Evolutionary conservation across 1,140 invertebrate genomes (phyloP).

Genomic region (Neodiprion lecontei): DNA sequence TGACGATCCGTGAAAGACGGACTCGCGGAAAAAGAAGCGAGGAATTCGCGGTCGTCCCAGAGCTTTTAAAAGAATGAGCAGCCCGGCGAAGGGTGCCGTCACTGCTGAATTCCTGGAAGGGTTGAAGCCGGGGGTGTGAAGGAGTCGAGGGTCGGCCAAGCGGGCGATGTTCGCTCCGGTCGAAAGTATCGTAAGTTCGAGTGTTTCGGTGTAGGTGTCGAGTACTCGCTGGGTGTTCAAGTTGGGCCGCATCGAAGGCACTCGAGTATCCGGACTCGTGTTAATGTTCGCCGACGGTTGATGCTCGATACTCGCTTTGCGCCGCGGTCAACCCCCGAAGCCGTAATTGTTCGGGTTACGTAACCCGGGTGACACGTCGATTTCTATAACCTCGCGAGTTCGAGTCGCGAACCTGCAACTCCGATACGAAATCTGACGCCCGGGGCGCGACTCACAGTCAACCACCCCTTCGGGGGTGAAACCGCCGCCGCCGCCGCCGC

Average conservation of each 20-base stretch:
- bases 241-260: not conserved
- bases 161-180: no score
- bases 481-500: not conserved
- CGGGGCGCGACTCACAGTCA: not conserved
- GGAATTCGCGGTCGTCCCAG: not conserved
- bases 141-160: no score
- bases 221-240: not conserved
- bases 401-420: no score
- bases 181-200: not conserved
- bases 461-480: not conserved
- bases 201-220: not conserved
- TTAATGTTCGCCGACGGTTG: not conserved
- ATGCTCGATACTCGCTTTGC: not conserved
- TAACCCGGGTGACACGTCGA: not conserved
- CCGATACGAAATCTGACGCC: no score
- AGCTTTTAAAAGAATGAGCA: constrained; percentile 3
- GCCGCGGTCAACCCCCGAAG: not conserved
- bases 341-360: not conserved
- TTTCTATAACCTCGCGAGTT: not conserved
- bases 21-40: no score
- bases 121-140: not conserved
- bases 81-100: not conserved
- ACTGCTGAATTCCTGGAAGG: not conserved
- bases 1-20: no score
- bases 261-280: not conserved